Evolutionary conservation across 2,888 invertebrate species (phyloP).

Genomic region (Terebella lapidaria): DNA sequence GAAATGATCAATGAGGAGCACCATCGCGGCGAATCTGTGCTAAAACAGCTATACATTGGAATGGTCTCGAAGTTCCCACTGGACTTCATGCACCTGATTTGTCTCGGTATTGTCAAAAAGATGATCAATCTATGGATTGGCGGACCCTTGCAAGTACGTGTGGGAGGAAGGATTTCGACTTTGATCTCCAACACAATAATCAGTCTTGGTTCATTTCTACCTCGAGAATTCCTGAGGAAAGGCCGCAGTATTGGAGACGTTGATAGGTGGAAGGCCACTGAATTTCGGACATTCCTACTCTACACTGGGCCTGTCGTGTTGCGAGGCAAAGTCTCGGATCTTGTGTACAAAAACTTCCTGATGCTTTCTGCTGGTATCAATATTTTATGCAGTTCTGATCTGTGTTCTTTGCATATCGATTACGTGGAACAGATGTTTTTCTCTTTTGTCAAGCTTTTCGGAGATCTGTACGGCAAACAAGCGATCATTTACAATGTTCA

Average conservation of each 20-base stretch:
- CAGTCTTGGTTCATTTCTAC: neutral
- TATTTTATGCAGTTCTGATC: neutral
- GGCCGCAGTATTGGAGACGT: conserved; percentile 22
- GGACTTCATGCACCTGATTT: conserved; percentile 42
- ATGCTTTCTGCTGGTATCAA: neutral
- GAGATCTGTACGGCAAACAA: neutral
- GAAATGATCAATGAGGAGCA: conserved; percentile 23
- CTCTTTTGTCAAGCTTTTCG: neutral
- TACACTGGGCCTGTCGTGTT: no score
- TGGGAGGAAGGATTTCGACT: neutral
- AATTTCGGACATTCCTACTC: conserved; percentile 29
- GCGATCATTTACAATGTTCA: neutral
- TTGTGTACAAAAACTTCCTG: neutral
- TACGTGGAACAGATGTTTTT: neutral
- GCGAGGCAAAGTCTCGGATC: neutral
- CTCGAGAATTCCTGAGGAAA: conserved; percentile 26
- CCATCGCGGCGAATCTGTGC: conserved; percentile 25
- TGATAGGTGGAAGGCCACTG: conserved; percentile 34
- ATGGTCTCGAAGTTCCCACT: conserved; percentile 30
- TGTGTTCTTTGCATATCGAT: neutral
- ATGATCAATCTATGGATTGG: conserved; percentile 20
- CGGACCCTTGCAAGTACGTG: neutral
- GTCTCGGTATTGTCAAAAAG: conserved; percentile 32
- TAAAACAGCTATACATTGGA: conserved; percentile 22
- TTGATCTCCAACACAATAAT: neutral